Conservation (phyloP, 2,113 vertebrate genomes). For the Hydrolagus affinis region DNA sequence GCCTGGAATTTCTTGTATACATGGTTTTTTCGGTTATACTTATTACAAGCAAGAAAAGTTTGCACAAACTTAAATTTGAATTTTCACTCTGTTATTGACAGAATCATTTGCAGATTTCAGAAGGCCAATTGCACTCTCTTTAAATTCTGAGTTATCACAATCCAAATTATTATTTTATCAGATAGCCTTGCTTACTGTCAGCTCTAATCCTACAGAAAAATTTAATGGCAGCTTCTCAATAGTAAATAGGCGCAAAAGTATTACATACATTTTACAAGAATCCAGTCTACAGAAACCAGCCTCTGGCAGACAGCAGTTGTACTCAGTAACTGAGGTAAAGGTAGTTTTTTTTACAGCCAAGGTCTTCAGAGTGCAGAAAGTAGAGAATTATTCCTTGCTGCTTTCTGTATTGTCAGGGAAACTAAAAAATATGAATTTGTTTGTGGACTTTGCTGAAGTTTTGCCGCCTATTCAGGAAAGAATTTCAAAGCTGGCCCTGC, state of each 20-base stretch:
- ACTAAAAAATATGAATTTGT: background rate
- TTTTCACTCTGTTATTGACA: too few species aligned
- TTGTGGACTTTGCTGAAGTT: background rate
- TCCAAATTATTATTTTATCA: background rate
- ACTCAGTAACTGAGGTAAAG: background rate
- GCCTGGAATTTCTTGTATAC: background rate
- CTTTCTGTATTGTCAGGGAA: background rate
- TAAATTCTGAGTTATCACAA: background rate
- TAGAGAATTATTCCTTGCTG: background rate
- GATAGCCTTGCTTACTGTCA: background rate
- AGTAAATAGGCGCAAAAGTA: background rate
- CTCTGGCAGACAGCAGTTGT: background rate
- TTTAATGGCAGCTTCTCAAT: background rate
- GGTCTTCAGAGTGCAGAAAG: background rate
- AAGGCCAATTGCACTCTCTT: background rate
- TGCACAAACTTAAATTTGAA: background rate
- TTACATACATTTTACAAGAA: conserved; percentile 7
- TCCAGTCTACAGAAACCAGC: background rate
- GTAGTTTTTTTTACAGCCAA: background rate
- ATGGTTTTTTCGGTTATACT: background rate
- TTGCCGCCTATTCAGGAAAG: conserved; percentile 11
- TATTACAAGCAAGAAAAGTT: background rate
- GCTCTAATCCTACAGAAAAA: background rate
- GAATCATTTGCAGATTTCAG: background rate
- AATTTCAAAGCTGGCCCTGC: background rate